Conservation (phyloP, 2,797 vertebrate genomes). For the Rousettus madagascariensis region DNA sequence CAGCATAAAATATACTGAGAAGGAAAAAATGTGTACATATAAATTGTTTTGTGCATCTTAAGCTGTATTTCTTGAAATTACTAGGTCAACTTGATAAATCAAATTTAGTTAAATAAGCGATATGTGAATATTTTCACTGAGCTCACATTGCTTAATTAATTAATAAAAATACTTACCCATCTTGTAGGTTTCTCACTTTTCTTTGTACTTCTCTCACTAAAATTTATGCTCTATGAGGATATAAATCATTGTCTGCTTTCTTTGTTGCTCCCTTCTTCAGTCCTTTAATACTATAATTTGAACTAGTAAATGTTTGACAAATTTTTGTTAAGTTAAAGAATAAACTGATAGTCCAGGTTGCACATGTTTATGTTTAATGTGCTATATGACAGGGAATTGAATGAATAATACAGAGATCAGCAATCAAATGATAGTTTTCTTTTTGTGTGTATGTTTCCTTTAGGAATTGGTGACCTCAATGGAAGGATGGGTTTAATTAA, state of each 20-base stretch:
- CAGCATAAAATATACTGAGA: background rate
- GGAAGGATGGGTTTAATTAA: background rate
- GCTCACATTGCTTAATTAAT: background rate
- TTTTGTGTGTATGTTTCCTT: background rate
- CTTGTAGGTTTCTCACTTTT: background rate
- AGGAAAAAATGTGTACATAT: background rate
- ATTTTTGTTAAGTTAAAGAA: background rate
- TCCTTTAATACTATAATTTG: background rate
- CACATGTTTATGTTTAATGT: background rate
- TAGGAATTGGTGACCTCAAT: slow-evolving; percentile 37
- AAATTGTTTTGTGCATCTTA: background rate
- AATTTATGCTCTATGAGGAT: background rate
- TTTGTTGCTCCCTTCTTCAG: background rate
- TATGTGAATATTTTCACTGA: background rate
- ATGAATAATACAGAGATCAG: background rate
- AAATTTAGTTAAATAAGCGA: background rate
- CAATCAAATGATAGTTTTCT: background rate
- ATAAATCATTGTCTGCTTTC: background rate
- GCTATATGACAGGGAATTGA: background rate
- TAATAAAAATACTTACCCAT: background rate
- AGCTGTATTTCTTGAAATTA: background rate
- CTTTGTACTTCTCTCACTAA: background rate
- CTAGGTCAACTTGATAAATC: background rate
- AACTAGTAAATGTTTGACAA: background rate
- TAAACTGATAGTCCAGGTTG: background rate